Evolutionary conservation across 53 echinoderm and acorn worm genomes (phyloP), one percentile per base, ranked within the genome.

Genomic region (Zoroaster sp.): DNA sequence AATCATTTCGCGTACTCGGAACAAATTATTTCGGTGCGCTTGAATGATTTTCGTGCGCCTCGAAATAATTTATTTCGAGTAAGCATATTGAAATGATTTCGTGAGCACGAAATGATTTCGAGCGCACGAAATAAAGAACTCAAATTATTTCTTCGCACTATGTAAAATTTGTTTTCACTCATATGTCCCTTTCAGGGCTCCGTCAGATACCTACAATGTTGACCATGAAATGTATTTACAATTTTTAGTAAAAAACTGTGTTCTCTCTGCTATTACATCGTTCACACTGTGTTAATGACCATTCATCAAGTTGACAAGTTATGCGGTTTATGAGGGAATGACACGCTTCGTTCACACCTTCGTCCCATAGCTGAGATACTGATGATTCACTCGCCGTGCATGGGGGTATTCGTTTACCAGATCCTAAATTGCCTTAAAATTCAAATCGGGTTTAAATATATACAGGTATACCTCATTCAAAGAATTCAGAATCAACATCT

Each of bases 241-340:
- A n/a, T n/a, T n/a, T n/a, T n/a, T n/a, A n/a, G n/a, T n/a, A n/a
- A n/a, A n/a, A n/a, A n/a, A n/a, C n/a, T n/a, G n/a, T n/a, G n/a
- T n/a, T n/a, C n/a, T n/a, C n/a, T n/a, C n/a, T n/a, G n/a, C n/a
- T n/a, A n/a, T n/a, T n/a, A n/a, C n/a, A n/a, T n/a, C n/a, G n/a
- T n/a, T n/a, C n/a, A n/a, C n/a, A n/a, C n/a, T n/a, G n/a, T n/a
- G n/a, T n/a, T n/a, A n/a, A n/a, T n/a, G n/a, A n/a, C n/a, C n/a
- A n/a, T 78, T 53, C 78, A 37, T 78, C 78, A 78, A 53, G 55
- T 78, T 54, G 54, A 63, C 78, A 78, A 53, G 37, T 78, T 59
- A 38, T 25, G 11, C 59, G 35, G 28, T 45, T 18, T 38, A 78
- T 35, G 39, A n/a, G 54, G 78, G 35, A 37, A 25, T 78, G 78